These are phyloP conservation scores for Lepidocyrtoides sp. DNA, from an alignment of 2,888 invertebrate species.

Conservation along the genomic window DNA sequence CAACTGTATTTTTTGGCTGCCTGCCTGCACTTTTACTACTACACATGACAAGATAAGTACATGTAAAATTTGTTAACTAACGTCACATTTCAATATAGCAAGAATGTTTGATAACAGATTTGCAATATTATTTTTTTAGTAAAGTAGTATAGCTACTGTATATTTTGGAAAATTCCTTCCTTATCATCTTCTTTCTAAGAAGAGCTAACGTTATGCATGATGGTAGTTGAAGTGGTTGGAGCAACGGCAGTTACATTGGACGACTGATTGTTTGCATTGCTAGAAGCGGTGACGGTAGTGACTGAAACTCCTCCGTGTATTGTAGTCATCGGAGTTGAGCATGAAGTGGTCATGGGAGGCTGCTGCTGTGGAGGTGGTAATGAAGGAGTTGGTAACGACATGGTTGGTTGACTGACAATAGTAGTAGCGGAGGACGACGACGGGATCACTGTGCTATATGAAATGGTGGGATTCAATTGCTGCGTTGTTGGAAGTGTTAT, in stretches of 20 bases:
- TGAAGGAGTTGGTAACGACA: background rate
- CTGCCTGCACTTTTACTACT: background rate
- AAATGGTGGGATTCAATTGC: background rate
- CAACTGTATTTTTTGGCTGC: constrained; percentile 29
- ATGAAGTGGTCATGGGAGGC: background rate
- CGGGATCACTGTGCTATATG: background rate
- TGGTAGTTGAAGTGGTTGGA: background rate
- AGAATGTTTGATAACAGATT: background rate
- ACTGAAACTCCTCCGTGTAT: background rate
- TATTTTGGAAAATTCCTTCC: background rate
- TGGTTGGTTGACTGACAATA: background rate
- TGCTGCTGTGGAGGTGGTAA: background rate
- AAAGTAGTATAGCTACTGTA: constrained; percentile 35
- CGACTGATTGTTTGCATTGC: constrained; percentile 46
- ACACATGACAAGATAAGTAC: constrained; percentile 18
- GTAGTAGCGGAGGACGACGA: background rate
- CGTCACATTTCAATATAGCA: background rate
- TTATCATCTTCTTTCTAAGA: background rate
- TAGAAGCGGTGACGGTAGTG: background rate
- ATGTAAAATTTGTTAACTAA: background rate
- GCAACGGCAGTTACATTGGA: constrained; percentile 52
- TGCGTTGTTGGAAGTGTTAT: background rate
- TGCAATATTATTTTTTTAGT: background rate
- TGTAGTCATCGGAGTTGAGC: background rate
- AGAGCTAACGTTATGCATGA: constrained; percentile 11